These are phyloP conservation scores for Pogonomyrmex barbatus DNA, from an alignment of 1,140 invertebrate species.

Conservation along the genomic window DNA sequence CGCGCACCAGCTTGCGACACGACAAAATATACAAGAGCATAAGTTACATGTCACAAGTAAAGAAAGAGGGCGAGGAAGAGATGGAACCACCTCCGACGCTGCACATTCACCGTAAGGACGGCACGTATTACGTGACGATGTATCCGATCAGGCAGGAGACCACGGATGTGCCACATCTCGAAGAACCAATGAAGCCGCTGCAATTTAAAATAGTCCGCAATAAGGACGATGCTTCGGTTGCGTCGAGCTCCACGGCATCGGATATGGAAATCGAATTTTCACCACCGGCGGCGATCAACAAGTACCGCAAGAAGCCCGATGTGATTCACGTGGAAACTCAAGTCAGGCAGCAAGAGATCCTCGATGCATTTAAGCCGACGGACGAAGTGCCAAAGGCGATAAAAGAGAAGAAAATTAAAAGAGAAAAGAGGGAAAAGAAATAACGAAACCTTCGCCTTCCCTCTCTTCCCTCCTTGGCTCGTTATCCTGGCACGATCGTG, in stretches of 20 bases:
- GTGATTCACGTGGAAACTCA: slow-evolving; percentile 83
- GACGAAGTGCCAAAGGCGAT: slow-evolving; percentile 27
- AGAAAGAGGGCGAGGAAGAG: slow-evolving; percentile 62
- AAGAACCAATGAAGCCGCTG: slow-evolving; percentile 81
- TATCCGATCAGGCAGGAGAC: slow-evolving; percentile 80
- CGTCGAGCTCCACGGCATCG: slow-evolving; percentile 82
- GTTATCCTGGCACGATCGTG: slow-evolving; percentile 20
- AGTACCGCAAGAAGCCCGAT: slow-evolving; percentile 81
- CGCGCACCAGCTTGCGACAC: slow-evolving; percentile 27
- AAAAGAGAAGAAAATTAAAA: slow-evolving; percentile 54
- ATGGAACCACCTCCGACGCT: slow-evolving; percentile 79
- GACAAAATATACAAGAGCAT: slow-evolving; percentile 65
- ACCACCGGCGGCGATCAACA: slow-evolving; percentile 80
- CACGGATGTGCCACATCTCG: slow-evolving; percentile 65
- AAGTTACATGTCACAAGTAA: slow-evolving; percentile 64
- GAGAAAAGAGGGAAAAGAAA: not conserved
- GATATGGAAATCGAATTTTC: slow-evolving; percentile 85
- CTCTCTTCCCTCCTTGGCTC: not conserved
- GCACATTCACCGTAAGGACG: slow-evolving; percentile 81
- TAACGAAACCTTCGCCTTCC: not conserved
- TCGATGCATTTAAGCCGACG: slow-evolving; percentile 75
- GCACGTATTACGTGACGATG: slow-evolving; percentile 84
- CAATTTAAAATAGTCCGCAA: slow-evolving; percentile 83
- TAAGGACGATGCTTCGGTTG: slow-evolving; percentile 75
- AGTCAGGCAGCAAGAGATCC: slow-evolving; percentile 83